Conservation (phyloP, 2,888 invertebrate species). For the Pharmacophagus antenor region DNA sequence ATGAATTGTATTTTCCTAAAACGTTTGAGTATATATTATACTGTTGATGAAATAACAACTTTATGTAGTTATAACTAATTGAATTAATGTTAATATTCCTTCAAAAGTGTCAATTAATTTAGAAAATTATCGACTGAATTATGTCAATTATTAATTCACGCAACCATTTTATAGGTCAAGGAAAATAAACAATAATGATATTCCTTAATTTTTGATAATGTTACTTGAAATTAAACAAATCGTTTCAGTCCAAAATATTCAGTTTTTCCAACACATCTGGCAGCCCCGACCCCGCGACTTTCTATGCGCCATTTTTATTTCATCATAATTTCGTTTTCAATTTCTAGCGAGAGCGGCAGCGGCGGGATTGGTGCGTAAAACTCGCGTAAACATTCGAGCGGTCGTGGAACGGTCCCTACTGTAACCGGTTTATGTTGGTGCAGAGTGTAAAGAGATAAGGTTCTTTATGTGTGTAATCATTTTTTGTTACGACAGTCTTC, state of each 20-base stretch:
- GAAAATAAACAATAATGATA: too few relatives aligned
- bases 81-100: too few relatives aligned
- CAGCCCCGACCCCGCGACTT: constrained; percentile 29
- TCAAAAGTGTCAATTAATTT: too few relatives aligned
- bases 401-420: constrained; percentile 67
- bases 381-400: constrained; percentile 74
- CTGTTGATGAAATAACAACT: background rate
- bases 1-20: background rate
- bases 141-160: too few relatives aligned
- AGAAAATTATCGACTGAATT: too few relatives aligned
- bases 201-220: background rate
- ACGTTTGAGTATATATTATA: background rate
- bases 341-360: constrained; percentile 59
- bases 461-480: constrained; percentile 77
- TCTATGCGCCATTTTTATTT: constrained; percentile 60
- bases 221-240: background rate
- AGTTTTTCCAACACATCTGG: constrained; percentile 22
- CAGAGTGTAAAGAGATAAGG: constrained; percentile 75
- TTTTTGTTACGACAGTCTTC: constrained; percentile 68
- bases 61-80: too few relatives aligned
- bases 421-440: constrained; percentile 70
- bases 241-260: constrained; percentile 14
- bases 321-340: constrained; percentile 75
- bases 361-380: constrained; percentile 76
- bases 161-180: too few relatives aligned